Percentiles rank a stretch among this genome's conserved stretches.
These are phyloP conservation scores for Tinea trinotella DNA, from an alignment of 2,888 invertebrate species.

Conservation along the genomic window DNA sequence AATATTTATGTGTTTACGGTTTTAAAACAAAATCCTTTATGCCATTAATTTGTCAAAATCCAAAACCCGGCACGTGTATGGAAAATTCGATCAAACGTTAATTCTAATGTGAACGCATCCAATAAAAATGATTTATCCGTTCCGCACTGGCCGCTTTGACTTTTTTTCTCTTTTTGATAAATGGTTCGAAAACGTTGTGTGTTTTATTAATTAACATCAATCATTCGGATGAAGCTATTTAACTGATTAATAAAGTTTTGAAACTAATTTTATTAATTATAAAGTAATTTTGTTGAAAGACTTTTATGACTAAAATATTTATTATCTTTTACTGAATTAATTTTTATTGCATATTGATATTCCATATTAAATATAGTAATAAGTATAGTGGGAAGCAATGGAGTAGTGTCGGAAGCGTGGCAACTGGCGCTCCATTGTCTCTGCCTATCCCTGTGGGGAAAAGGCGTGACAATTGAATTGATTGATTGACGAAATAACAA, in stretches of 20 bases:
- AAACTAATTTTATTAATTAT: neutral
- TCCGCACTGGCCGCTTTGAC: neutral
- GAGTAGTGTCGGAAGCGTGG: too few species aligned
- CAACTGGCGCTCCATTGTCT: too few species aligned
- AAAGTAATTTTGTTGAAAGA: too few species aligned
- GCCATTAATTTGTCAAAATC: neutral
- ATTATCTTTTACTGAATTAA: too few species aligned
- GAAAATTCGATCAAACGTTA: neutral
- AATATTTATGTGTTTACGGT: neutral
- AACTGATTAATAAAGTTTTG: neutral
- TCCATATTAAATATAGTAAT: too few species aligned
- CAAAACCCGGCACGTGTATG: neutral
- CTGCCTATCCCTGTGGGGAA: too few species aligned
- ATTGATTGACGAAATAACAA: too few species aligned
- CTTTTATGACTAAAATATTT: too few species aligned
- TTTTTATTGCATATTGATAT: too few species aligned
- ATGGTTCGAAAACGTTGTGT: neutral
- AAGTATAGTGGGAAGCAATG: too few species aligned
- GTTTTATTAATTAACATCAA: neutral
- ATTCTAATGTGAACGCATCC: conserved; percentile 12
- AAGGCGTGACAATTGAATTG: too few species aligned
- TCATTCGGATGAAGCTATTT: neutral
- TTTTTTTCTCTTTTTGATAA: neutral
- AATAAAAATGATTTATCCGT: conserved; percentile 11
- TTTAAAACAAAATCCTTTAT: neutral